A percentile compares a stretch with the other conserved stretches of the same genome.
These are phyloP conservation scores for Misgurnus mizolepis DNA, from an alignment of 2,113 vertebrate genomes.

Conservation along the genomic window DNA sequence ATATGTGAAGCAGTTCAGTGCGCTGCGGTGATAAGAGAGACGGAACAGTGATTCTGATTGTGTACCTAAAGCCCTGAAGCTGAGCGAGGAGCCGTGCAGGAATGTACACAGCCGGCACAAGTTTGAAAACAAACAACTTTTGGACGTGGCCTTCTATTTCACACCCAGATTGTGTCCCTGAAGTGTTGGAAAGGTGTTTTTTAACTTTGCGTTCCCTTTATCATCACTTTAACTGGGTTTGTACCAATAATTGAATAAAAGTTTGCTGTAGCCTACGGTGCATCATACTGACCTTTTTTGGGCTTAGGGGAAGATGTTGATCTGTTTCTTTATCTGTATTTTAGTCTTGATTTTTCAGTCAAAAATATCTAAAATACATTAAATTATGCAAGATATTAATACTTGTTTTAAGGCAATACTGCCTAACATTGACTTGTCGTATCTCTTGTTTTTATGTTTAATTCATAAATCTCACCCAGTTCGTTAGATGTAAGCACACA, in stretches of 20 bases:
- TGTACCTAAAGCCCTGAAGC: constrained; percentile 53
- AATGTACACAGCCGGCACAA: constrained; percentile 59
- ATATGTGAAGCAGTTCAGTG: constrained; percentile 62
- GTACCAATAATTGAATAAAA: neutral
- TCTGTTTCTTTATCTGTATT: too few species aligned
- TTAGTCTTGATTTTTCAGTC: too few species aligned
- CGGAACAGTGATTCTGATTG: constrained; percentile 68
- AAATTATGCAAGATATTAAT: too few species aligned
- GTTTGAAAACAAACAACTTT: constrained; percentile 58
- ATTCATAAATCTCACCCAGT: too few species aligned
- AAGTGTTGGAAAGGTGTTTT: constrained; percentile 30
- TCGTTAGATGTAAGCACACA: too few species aligned
- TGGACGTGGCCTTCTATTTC: constrained; percentile 28
- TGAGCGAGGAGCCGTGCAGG: constrained; percentile 65
- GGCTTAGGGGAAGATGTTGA: too few species aligned
- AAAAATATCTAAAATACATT: too few species aligned
- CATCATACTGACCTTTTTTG: neutral
- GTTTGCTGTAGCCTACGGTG: neutral
- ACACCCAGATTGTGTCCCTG: constrained; percentile 24
- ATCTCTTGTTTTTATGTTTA: too few species aligned
- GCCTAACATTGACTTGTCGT: too few species aligned
- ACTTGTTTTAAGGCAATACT: too few species aligned
- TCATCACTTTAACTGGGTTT: constrained; percentile 19
- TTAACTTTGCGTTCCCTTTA: neutral
- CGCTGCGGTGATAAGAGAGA: constrained; percentile 67